Conservation (phyloP, 2,888 invertebrate genomes). For the Coleophora deauratella region DNA sequence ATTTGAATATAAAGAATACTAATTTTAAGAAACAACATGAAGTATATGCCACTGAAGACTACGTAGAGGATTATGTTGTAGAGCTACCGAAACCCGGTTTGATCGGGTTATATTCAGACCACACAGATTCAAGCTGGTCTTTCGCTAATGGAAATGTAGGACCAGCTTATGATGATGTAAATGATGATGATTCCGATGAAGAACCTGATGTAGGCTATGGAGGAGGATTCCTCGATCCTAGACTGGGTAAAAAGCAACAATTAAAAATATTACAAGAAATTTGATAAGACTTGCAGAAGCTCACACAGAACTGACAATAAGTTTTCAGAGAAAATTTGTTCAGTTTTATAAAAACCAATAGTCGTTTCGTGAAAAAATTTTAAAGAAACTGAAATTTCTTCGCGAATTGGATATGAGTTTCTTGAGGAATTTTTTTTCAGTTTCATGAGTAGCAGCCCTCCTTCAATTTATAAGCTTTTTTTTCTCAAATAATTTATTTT, state of each 20-base stretch:
- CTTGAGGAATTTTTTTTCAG: too few species aligned
- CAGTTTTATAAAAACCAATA: too few species aligned
- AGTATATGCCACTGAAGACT: constrained; percentile 31
- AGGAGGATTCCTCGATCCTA: constrained; percentile 46
- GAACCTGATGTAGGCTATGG: constrained; percentile 38
- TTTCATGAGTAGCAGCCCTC: too few species aligned
- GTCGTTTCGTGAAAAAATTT: too few species aligned
- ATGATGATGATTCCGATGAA: constrained; percentile 33
- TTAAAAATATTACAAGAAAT: too few species aligned
- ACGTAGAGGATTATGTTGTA: constrained; percentile 39
- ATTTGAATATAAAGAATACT: constrained; percentile 54
- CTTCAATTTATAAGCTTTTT: too few species aligned
- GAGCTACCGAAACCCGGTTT: constrained; percentile 57
- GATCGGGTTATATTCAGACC: constrained; percentile 53
- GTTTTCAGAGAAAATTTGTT: too few species aligned
- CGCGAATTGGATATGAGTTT: too few species aligned
- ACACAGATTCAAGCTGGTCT: constrained; percentile 28
- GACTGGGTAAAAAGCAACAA: constrained; percentile 32
- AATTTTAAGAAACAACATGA: constrained; percentile 29
- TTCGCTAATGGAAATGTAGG: constrained; percentile 25
- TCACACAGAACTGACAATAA: too few species aligned
- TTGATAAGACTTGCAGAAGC: too few species aligned
- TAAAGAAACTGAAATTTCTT: too few species aligned
- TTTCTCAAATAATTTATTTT: too few species aligned
- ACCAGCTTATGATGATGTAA: constrained; percentile 24